Evolutionary conservation across 1,140 invertebrate species (phyloP).

Genomic region (Panulirus ornatus): DNA sequence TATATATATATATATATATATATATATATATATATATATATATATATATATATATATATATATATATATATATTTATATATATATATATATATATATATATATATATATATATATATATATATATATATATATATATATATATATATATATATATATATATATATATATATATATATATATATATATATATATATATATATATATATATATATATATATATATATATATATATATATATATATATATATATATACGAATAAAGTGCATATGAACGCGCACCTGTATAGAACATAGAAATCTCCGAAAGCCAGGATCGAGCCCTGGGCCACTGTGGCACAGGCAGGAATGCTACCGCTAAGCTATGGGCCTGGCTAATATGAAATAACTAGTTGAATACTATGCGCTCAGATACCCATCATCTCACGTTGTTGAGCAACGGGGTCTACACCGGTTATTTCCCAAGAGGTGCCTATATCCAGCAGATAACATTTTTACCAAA

Average conservation of each 20-base stretch:
- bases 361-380: no score
- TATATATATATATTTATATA: conserved; percentile 3
- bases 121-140: conserved; percentile 13
- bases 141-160: conserved; percentile 7
- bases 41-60: neutral
- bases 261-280: no score
- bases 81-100: neutral
- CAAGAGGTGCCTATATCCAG: no score
- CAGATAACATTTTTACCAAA: no score
- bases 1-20: neutral
- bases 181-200: conserved; percentile 5
- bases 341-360: no score
- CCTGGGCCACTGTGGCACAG: no score
- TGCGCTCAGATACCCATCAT: no score
- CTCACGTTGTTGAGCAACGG: no score
- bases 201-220: neutral
- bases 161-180: conserved; percentile 28
- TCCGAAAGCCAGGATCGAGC: no score
- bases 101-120: conserved; percentile 22
- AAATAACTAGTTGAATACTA: no score
- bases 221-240: neutral
- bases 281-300: no score
- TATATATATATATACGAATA: conserved; percentile 20
- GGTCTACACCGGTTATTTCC: no score
- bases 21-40: conserved; percentile 1